Evolutionary conservation across 2,797 vertebrate species (phyloP), one percentile per base, ranked within the genome.

Genomic region (Crypturellus tataupa): DNA sequence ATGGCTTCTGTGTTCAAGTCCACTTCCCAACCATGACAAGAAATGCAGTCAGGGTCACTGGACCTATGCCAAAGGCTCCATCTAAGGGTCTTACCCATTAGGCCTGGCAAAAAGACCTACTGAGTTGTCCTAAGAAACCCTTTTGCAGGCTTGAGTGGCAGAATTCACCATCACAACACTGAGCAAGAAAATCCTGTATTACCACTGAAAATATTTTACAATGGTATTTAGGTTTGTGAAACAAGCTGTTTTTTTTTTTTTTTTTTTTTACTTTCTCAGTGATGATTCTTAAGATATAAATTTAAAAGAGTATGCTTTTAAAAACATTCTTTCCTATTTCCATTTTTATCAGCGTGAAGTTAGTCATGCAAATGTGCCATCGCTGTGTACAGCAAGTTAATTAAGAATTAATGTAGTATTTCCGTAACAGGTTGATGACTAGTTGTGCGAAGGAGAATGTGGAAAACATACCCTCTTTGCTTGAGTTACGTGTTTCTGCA

Each of bases 71-170:
- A 96, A 82, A 65, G 53, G 55, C 60, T 86, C 71, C 80, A 82
- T 95, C 87, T 91, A 53, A 88, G 94, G 78, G 94, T 91, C 85
- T 93, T 84, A 76, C 77, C 63, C 47, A 14, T 91, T 90, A 86
- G 87, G 49, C 53, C 2, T 2, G 39, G 15, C 0, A 5, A 60
- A 56, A 46, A 82, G 80, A 82, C 71, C n/a, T 76, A 70, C 39
- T 68, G 87, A 67, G 49, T 68, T 1, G 7, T 86, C 81, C 59
- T 86, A 72, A 85, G 84, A 89, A 95, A 76, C 77, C 76, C 76
- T 72, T 91, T 55, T 69, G 33, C 56, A 55, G 37, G 16, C 71
- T 80, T 80, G 56, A 87, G 78, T n/a, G 87, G 78, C 65, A 71
- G 78, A 70, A 72, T 37, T 88, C 49, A n/a, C 69, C 71, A 75